Evolutionary conservation across 2,888 invertebrate species (phyloP).

Genomic region (Taphrorychus bicolor): DNA sequence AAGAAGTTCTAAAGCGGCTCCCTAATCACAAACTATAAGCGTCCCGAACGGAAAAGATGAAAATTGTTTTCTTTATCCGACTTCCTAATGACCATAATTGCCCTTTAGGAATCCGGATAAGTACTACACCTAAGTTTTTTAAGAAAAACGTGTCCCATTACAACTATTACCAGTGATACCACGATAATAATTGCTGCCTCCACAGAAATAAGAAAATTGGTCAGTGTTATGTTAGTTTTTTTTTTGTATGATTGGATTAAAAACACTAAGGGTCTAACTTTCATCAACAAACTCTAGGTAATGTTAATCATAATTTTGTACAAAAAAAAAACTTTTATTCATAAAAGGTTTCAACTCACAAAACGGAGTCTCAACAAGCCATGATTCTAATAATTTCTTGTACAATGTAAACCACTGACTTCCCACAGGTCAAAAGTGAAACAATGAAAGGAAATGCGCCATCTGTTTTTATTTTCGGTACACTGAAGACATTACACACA

Average conservation of each 20-base stretch:
- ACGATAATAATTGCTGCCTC: too few relatives aligned
- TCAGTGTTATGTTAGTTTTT: too few relatives aligned
- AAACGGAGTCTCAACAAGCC: neutral
- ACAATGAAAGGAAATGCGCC: slow-evolving; percentile 38
- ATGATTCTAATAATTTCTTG: neutral
- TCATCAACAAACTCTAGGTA: too few relatives aligned
- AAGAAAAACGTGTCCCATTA: neutral
- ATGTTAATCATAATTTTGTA: too few relatives aligned
- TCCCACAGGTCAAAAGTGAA: slow-evolving; percentile 32
- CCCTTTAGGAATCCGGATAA: neutral
- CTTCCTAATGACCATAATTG: slow-evolving; percentile 3
- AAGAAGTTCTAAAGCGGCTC: too few relatives aligned
- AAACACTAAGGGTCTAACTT: too few relatives aligned
- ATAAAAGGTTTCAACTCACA: too few relatives aligned
- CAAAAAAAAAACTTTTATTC: too few relatives aligned
- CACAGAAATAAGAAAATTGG: too few relatives aligned
- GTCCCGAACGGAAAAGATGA: neutral
- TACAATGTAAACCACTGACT: slow-evolving; percentile 12
- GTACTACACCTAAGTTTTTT: neutral
- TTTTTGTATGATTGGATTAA: too few relatives aligned
- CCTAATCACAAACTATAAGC: neutral
- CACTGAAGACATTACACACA: slow-evolving; percentile 24
- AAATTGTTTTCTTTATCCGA: neutral
- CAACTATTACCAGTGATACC: too few relatives aligned
- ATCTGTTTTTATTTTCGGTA: slow-evolving; percentile 40